phyloP scores from a whole-genome alignment of 2,888 invertebrate species.

The Xestia xanthographa region DNA sequence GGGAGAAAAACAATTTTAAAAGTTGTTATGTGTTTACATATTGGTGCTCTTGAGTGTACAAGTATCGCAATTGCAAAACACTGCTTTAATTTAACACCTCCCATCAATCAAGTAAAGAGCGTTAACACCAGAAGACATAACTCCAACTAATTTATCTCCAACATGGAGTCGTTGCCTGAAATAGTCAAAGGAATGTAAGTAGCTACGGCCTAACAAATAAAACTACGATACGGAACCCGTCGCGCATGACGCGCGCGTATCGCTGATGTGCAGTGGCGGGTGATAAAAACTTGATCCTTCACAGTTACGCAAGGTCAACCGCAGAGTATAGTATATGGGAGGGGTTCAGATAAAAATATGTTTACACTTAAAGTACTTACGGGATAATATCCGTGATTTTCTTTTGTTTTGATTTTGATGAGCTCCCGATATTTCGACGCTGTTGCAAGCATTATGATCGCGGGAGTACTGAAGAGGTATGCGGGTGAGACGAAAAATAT shows the following conservation, averaged over 20 bases:
- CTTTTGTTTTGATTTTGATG: too few relatives aligned
- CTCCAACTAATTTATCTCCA: slow-evolving; percentile 25
- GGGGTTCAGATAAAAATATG: slow-evolving; percentile 28
- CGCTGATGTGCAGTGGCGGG: slow-evolving; percentile 45
- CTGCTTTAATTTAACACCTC: slow-evolving; percentile 7
- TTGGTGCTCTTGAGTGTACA: too few relatives aligned
- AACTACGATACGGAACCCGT: slow-evolving; percentile 53
- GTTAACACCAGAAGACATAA: slow-evolving; percentile 6
- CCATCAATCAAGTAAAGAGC: slow-evolving; percentile 16
- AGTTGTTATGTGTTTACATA: too few relatives aligned
- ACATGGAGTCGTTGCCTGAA: slow-evolving; percentile 41
- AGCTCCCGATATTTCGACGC: too few relatives aligned
- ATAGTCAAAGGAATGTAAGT: slow-evolving; percentile 59
- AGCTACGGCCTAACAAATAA: slow-evolving; percentile 55
- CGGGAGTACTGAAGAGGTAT: too few relatives aligned
- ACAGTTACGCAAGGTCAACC: slow-evolving; percentile 69
- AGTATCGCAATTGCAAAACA: slow-evolving; percentile 18
- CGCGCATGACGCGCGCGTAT: slow-evolving; percentile 51
- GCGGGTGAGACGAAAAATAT: too few relatives aligned
- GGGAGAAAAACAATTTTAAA: too few relatives aligned
- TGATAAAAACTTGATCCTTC: slow-evolving; percentile 71
- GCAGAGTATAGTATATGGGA: slow-evolving; percentile 54
- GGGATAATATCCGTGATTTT: too few relatives aligned
- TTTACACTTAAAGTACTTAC: too few relatives aligned
- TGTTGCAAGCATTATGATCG: too few relatives aligned